A percentile compares a stretch with the other conserved stretches of the same genome.
These are phyloP conservation scores for Characodon lateralis DNA, from an alignment of 2,797 vertebrate species.

Conservation along the genomic window DNA sequence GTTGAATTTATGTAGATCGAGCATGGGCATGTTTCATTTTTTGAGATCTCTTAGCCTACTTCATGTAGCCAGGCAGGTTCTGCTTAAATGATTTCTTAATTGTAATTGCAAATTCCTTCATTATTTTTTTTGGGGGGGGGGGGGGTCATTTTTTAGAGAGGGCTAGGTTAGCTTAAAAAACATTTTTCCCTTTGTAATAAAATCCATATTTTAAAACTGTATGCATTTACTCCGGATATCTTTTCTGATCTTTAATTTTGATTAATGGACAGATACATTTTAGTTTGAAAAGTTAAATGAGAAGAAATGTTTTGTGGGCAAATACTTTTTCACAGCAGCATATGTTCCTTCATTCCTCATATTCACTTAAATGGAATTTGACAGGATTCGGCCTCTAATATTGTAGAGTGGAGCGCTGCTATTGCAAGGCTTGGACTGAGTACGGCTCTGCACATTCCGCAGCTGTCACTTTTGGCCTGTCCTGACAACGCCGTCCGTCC, in stretches of 20 bases:
- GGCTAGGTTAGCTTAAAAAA: neutral
- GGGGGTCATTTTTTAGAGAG: neutral
- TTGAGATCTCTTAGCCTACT: too few relatives aligned
- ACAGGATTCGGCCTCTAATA: neutral
- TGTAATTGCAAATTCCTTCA: too few relatives aligned
- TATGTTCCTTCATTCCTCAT: constrained; percentile 2
- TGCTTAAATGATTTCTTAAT: too few relatives aligned
- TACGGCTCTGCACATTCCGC: constrained; percentile 29
- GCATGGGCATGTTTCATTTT: too few relatives aligned
- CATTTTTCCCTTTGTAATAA: too few relatives aligned
- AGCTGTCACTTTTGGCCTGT: constrained; percentile 48
- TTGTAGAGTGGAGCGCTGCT: neutral
- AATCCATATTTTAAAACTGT: too few relatives aligned
- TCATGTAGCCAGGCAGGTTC: too few relatives aligned
- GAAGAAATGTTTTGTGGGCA: neutral
- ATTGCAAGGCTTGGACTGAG: constrained; percentile 10
- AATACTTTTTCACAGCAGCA: neutral
- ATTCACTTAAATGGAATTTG: constrained; percentile 7
- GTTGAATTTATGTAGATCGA: too few relatives aligned
- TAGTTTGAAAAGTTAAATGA: neutral
- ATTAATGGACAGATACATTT: neutral
- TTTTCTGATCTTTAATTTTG: neutral
- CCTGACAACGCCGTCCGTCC: constrained; percentile 52
- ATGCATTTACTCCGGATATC: too few relatives aligned
- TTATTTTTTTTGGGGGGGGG: too few relatives aligned